Evolutionary conservation across 2,797 vertebrate genomes (phyloP).

Genomic region (Cebuella pygmaea): DNA sequence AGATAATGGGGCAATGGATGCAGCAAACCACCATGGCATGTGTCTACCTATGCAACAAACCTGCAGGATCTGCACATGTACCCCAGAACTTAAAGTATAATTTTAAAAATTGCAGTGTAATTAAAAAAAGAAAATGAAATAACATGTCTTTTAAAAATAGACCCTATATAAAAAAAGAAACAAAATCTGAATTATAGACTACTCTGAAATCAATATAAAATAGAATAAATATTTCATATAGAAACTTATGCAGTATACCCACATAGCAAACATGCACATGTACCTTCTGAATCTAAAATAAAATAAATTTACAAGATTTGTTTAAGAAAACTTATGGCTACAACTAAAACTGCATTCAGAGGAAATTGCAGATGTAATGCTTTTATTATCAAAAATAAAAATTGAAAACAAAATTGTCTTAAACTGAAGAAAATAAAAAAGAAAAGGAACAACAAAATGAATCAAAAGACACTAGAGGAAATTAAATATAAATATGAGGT

Average conservation of each 20-base stretch:
- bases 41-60: too few species aligned
- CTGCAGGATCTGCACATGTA: too few species aligned
- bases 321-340: background rate
- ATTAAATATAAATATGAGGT: background rate
- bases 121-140: background rate
- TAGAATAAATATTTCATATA: background rate
- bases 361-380: background rate
- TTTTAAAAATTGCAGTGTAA: too few species aligned
- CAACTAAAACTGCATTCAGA: background rate
- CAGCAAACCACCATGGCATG: too few species aligned
- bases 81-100: too few species aligned
- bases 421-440: background rate
- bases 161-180: background rate
- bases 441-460: background rate
- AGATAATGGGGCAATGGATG: too few species aligned
- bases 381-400: constrained; percentile 45
- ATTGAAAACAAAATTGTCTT: background rate
- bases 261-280: background rate
- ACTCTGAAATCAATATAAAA: constrained; percentile 9
- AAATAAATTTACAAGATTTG: background rate
- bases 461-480: background rate
- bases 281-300: background rate
- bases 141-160: background rate
- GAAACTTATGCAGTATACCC: background rate
- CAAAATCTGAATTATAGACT: background rate